Percentiles rank a stretch among this genome's conserved stretches.
Conservation (phyloP, 2,888 invertebrate genomes). For the Eupithecia pulchellata region DNA sequence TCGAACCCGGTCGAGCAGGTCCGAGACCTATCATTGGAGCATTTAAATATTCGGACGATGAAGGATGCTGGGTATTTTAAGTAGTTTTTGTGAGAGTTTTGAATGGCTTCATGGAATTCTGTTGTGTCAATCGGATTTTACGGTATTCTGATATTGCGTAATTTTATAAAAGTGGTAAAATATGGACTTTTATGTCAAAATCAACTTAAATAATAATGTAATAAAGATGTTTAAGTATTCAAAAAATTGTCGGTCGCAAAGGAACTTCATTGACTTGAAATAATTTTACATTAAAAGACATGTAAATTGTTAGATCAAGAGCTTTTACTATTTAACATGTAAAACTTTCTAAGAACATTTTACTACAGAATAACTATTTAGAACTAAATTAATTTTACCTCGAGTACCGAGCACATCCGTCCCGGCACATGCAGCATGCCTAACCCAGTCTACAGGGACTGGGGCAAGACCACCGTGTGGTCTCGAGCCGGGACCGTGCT, state of each 20-base stretch:
- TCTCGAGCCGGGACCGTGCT: background rate
- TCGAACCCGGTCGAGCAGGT: slow-evolving; percentile 52
- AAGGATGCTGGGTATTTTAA: slow-evolving; percentile 30
- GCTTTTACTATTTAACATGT: background rate
- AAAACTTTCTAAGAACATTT: too few relatives aligned
- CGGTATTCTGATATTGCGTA: background rate
- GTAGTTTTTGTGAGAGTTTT: slow-evolving; percentile 20
- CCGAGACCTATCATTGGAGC: slow-evolving; percentile 33
- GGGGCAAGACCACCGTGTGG: too few relatives aligned
- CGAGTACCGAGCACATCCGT: background rate
- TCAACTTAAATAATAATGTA: background rate
- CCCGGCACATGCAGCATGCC: background rate
- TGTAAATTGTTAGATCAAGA: too few relatives aligned
- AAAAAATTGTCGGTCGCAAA: too few relatives aligned
- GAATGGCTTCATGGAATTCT: slow-evolving; percentile 14
- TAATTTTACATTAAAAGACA: too few relatives aligned
- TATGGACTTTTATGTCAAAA: background rate
- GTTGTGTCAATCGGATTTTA: background rate
- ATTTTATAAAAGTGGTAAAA: background rate
- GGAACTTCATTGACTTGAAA: too few relatives aligned
- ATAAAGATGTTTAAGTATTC: background rate
- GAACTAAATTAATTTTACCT: too few relatives aligned
- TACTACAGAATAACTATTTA: too few relatives aligned
- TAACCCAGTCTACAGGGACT: background rate
- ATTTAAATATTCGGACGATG: slow-evolving; percentile 33